Conservation (phyloP, 1,140 invertebrate species). For the Cydia splendana region DNA sequence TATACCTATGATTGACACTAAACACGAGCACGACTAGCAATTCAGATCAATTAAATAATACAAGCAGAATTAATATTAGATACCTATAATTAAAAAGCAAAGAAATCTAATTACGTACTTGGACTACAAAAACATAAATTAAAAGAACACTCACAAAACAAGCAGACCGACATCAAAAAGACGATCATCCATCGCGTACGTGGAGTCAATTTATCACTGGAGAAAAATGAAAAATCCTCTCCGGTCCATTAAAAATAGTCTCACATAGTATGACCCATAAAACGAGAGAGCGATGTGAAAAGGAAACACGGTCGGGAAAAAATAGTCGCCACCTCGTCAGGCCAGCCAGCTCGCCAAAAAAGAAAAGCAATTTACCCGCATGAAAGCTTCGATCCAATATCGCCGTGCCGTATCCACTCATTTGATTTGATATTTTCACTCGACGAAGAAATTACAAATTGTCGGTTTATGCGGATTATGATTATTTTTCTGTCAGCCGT, state of each 20-base stretch:
- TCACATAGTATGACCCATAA: conserved; percentile 78
- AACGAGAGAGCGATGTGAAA: conserved; percentile 72
- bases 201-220: conserved; percentile 76
- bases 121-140: conserved; percentile 28
- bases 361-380: conserved; percentile 77
- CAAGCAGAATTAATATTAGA: no score
- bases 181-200: conserved; percentile 72
- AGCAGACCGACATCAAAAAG: conserved; percentile 54
- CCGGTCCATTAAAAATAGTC: conserved; percentile 78
- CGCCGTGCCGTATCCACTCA: conserved; percentile 71
- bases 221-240: conserved; percentile 73
- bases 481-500: conserved; percentile 77
- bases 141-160: conserved; percentile 39
- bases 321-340: conserved; percentile 69
- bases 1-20: no score
- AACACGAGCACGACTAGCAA: background rate
- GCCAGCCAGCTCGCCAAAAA: conserved; percentile 67
- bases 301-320: conserved; percentile 72
- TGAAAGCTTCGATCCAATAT: conserved; percentile 76
- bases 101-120: conserved; percentile 35
- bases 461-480: conserved; percentile 62
- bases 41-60: background rate
- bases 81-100: background rate
- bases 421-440: conserved; percentile 77
- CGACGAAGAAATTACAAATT: conserved; percentile 77